phyloP scores from a whole-genome alignment of 2,888 invertebrate species.

The Carcina quercana region DNA sequence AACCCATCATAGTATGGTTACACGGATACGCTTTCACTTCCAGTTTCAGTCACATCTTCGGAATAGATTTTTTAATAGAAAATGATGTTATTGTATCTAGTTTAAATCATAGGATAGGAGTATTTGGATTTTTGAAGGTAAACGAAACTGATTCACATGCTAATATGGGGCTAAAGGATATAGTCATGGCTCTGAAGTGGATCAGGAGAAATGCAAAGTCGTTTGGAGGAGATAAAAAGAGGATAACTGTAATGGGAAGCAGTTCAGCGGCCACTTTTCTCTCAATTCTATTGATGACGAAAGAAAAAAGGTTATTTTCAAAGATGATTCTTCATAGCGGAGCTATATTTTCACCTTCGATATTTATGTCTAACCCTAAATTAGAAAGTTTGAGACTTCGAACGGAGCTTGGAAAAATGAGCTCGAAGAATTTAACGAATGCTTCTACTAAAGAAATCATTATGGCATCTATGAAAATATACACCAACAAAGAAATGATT shows the following conservation, averaged over 20 bases:
- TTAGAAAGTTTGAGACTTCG: slow-evolving; percentile 37
- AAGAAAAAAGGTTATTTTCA: slow-evolving; percentile 45
- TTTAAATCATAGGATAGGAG: slow-evolving; percentile 53
- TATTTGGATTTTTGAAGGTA: slow-evolving; percentile 55
- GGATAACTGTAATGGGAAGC: slow-evolving; percentile 53
- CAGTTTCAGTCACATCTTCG: slow-evolving; percentile 59
- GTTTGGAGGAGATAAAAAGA: slow-evolving; percentile 51
- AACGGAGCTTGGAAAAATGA: slow-evolving; percentile 30
- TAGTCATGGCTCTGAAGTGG: slow-evolving; percentile 59
- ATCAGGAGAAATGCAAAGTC: slow-evolving; percentile 42
- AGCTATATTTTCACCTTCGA: slow-evolving; percentile 46
- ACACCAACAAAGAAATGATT: slow-evolving; percentile 39
- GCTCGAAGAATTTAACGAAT: slow-evolving; percentile 23
- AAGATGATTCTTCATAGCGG: slow-evolving; percentile 65
- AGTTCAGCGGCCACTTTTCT: slow-evolving; percentile 54
- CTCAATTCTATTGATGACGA: slow-evolving; percentile 45
- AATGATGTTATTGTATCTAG: slow-evolving; percentile 51
- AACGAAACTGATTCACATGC: slow-evolving; percentile 41
- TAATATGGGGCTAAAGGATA: slow-evolving; percentile 67
- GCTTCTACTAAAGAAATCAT: slow-evolving; percentile 40
- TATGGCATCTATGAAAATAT: slow-evolving; percentile 40
- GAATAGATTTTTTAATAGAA: slow-evolving; percentile 58
- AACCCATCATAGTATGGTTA: slow-evolving; percentile 49
- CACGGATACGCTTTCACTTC: slow-evolving; percentile 61
- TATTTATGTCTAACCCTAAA: slow-evolving; percentile 38